These are phyloP conservation scores for Augiades crinisus DNA, from an alignment of 2,888 invertebrate species.

Conservation along the genomic window DNA sequence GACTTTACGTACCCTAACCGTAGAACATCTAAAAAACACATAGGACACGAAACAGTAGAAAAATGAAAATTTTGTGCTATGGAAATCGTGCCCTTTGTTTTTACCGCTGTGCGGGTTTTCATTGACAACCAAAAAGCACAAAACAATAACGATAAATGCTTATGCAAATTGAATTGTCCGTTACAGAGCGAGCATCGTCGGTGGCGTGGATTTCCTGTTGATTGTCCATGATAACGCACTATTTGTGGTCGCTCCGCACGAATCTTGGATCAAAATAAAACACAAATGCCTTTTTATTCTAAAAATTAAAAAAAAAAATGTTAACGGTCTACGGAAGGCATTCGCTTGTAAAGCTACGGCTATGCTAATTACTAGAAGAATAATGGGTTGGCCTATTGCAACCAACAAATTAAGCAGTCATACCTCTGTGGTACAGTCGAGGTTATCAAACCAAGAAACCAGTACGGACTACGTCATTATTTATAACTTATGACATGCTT, in stretches of 20 bases:
- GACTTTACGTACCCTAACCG: too few relatives aligned
- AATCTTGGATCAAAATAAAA: conserved; percentile 33
- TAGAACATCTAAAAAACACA: too few relatives aligned
- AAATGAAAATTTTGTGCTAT: background rate
- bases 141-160: conserved; percentile 52
- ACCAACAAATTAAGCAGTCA: background rate
- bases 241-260: conserved; percentile 50
- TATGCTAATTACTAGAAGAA: conserved; percentile 1
- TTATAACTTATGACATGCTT: too few relatives aligned
- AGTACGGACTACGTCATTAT: too few relatives aligned
- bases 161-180: conserved; percentile 63
- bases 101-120: background rate
- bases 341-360: background rate
- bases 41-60: background rate
- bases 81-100: background rate
- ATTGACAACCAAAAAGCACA: conserved; percentile 32
- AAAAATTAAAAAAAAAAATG: conserved; percentile 18
- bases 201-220: conserved; percentile 47
- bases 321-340: conserved; percentile 11
- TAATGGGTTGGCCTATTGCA: background rate
- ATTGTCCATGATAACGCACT: conserved; percentile 52
- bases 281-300: conserved; percentile 21
- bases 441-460: too few relatives aligned
- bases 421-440: background rate
- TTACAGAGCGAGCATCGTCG: conserved; percentile 40